phyloP scores from a whole-genome alignment of 2,797 vertebrate species.

The Paguma larvata region DNA sequence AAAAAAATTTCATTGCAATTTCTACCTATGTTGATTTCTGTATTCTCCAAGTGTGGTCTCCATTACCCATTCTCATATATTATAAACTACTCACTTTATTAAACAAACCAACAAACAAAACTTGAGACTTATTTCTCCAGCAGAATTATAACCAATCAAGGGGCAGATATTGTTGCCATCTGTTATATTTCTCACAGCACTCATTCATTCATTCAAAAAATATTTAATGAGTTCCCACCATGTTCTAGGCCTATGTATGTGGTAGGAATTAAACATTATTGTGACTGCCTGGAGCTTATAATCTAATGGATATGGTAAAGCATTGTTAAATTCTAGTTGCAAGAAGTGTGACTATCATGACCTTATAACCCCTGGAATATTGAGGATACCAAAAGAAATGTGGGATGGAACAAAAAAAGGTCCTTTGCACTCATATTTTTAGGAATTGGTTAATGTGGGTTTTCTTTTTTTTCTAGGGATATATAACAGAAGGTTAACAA shows the following conservation, averaged over 20 bases:
- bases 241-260: neutral
- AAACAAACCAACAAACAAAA: neutral
- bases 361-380: neutral
- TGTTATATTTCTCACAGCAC: neutral
- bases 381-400: neutral
- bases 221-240: neutral
- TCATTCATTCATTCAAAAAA: neutral
- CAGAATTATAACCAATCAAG: neutral
- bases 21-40: neutral
- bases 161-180: neutral
- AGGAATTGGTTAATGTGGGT: neutral
- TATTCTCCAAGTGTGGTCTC: neutral
- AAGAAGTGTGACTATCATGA: neutral
- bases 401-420: neutral
- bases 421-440: neutral
- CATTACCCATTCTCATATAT: neutral
- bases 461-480: constrained; percentile 20
- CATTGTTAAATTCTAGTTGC: neutral
- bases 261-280: neutral
- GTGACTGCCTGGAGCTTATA: neutral
- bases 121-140: neutral
- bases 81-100: neutral
- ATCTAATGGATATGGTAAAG: neutral
- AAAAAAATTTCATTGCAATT: neutral
- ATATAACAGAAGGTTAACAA: neutral